Percentiles rank a stretch among this genome's conserved stretches.
Evolutionary conservation across 2,113 vertebrate genomes (phyloP).

Genomic region (Trematomus loennbergii): DNA sequence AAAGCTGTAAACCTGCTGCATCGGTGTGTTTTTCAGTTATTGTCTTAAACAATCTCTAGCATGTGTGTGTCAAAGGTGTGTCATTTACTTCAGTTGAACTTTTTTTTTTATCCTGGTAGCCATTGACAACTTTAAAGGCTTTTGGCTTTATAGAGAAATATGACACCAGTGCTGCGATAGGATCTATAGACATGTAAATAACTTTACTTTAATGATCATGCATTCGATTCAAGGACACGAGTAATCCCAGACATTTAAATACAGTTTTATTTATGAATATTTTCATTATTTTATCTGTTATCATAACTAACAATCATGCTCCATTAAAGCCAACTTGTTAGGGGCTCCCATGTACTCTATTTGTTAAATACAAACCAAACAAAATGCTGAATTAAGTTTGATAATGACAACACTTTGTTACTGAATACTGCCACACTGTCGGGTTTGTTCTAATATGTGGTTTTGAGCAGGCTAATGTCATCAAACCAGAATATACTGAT

Average conservation of each 20-base stretch:
- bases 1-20: conserved; percentile 19
- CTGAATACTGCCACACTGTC: conserved; percentile 35
- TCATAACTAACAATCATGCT: neutral
- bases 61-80: conserved; percentile 45
- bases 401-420: conserved; percentile 22
- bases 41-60: conserved; percentile 32
- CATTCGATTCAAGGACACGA: neutral
- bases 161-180: neutral
- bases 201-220: conserved; percentile 1
- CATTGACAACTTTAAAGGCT: conserved; percentile 17
- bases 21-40: neutral
- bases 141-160: neutral
- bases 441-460: neutral
- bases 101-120: conserved; percentile 32
- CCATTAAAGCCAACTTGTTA: neutral
- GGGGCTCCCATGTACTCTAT: neutral
- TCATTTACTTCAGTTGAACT: no score
- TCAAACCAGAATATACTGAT: neutral
- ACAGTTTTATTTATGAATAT: neutral
- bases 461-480: conserved; percentile 22
- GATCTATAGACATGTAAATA: neutral
- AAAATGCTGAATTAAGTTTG: conserved; percentile 13
- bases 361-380: conserved; percentile 27
- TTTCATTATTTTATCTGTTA: neutral
- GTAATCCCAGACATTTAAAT: conserved; percentile 9